phyloP scores from a whole-genome alignment of 2,797 vertebrate genomes.

The Mormyrus hasselquistii region DNA sequence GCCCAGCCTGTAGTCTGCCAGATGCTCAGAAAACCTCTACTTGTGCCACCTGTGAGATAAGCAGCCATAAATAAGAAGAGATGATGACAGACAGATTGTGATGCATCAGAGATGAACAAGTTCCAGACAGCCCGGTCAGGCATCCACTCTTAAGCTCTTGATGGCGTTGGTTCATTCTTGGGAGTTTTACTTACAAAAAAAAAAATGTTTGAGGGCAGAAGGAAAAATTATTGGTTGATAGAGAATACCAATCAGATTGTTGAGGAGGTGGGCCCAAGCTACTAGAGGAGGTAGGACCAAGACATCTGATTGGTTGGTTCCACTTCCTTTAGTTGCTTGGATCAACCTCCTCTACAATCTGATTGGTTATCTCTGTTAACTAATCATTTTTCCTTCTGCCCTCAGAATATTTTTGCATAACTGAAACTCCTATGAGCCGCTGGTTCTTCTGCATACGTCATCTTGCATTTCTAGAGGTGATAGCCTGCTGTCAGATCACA shows the following conservation, averaged over 20 bases:
- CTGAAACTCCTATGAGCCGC: neutral
- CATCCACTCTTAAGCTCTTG: neutral
- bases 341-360: neutral
- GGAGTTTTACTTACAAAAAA: neutral
- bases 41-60: neutral
- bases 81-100: neutral
- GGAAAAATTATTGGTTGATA: neutral
- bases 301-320: neutral
- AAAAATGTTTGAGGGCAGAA: neutral
- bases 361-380: neutral
- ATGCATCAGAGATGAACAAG: neutral
- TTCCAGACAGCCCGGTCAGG: neutral
- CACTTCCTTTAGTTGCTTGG: neutral
- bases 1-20: neutral
- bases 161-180: neutral
- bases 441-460: neutral
- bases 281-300: neutral
- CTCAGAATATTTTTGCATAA: neutral
- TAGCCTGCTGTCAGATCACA: neutral
- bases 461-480: neutral
- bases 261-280: no score
- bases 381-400: neutral
- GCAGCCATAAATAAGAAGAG: neutral
- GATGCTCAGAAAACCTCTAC: neutral
- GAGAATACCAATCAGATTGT: neutral